phyloP scores from a whole-genome alignment of 2,113 vertebrate genomes.

The Acrocephalus arundinaceus region DNA sequence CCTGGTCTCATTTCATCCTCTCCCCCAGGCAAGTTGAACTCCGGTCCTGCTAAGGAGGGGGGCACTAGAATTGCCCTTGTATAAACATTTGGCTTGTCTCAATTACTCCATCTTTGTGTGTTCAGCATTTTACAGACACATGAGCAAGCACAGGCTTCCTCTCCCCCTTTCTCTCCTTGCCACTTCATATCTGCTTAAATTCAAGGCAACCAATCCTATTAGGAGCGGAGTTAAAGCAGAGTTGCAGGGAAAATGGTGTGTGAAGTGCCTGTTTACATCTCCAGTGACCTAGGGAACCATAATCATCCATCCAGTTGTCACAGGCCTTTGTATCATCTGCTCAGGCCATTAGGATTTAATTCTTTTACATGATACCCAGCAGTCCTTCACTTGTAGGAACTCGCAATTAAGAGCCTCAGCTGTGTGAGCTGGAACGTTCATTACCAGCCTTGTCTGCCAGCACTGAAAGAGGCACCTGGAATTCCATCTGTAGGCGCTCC shows the following conservation, averaged over 20 bases:
- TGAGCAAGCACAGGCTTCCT: background rate
- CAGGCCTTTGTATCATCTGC: background rate
- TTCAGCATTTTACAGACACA: constrained; percentile 37
- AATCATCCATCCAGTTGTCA: constrained; percentile 17
- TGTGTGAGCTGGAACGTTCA: background rate
- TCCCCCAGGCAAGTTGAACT: constrained; percentile 44
- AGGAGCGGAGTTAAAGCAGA: background rate
- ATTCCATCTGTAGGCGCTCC: background rate
- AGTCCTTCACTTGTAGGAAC: background rate
- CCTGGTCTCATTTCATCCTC: constrained; percentile 37
- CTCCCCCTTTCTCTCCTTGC: background rate
- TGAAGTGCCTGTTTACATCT: background rate
- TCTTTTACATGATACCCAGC: background rate
- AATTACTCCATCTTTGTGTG: constrained; percentile 6
- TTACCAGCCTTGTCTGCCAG: background rate
- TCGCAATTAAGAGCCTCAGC: background rate
- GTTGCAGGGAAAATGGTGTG: background rate
- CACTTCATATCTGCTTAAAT: background rate
- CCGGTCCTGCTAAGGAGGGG: background rate
- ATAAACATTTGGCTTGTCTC: constrained; percentile 39
- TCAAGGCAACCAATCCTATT: background rate
- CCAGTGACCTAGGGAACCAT: background rate
- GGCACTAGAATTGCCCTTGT: constrained; percentile 1
- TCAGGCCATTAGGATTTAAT: constrained; percentile 8
- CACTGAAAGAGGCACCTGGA: background rate